Evolutionary conservation across 1,140 invertebrate genomes (phyloP).

Genomic region (Lepidostoma basale): DNA sequence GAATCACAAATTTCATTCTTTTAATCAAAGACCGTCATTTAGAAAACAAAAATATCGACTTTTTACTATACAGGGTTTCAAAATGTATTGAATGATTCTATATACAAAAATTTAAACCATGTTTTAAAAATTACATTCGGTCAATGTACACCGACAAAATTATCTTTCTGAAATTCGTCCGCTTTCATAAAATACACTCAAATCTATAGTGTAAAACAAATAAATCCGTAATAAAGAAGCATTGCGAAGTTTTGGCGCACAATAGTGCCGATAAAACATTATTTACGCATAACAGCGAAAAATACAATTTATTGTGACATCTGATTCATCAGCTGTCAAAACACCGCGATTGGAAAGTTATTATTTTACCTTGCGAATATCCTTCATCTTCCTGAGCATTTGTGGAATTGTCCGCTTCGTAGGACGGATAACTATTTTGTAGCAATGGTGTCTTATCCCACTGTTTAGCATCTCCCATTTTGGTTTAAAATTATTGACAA

Average conservation of each 20-base stretch:
- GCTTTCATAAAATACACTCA: not conserved
- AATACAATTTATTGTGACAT: constrained; percentile 50
- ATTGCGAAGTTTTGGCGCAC: not conserved
- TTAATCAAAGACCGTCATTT: too few relatives aligned
- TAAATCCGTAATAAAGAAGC: not conserved
- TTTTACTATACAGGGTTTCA: too few relatives aligned
- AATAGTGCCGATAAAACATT: not conserved
- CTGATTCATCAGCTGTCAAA: constrained; percentile 60
- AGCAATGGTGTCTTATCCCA: constrained; percentile 59
- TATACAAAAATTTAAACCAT: too few relatives aligned
- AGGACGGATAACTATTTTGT: not conserved
- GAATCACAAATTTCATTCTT: too few relatives aligned
- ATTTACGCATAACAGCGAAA: constrained; percentile 46
- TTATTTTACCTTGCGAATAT: constrained; percentile 25
- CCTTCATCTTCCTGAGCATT: constrained; percentile 11
- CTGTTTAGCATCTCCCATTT: constrained; percentile 59
- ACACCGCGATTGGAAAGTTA: constrained; percentile 47
- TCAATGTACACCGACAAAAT: too few relatives aligned
- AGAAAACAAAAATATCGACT: too few relatives aligned
- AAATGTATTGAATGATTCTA: too few relatives aligned
- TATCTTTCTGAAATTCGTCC: too few relatives aligned
- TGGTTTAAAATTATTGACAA: not conserved
- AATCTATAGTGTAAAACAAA: not conserved
- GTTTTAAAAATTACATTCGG: too few relatives aligned
- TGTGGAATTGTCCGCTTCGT: not conserved